Conservation (phyloP, 2,797 vertebrate species). For the Hypotaenidia philippensis region DNA sequence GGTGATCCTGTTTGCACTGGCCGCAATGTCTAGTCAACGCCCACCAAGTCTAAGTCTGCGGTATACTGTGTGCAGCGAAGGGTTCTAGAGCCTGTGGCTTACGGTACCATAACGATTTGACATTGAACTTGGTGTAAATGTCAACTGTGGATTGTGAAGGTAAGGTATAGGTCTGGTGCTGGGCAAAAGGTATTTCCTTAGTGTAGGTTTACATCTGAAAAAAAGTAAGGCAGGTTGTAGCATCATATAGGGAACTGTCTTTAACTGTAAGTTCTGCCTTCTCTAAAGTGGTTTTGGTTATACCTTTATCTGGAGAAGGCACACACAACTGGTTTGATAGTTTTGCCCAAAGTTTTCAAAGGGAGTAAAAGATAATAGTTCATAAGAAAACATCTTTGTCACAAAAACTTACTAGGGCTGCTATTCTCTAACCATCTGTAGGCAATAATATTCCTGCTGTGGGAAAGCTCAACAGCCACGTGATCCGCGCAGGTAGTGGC, state of each 20-base stretch:
- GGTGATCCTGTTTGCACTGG: neutral
- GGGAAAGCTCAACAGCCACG: neutral
- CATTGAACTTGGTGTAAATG: fast-evolving
- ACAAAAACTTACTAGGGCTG: neutral
- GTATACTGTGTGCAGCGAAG: neutral
- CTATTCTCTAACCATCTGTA: neutral
- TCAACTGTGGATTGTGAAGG: fast-evolving
- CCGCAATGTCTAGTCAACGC: fast-evolving
- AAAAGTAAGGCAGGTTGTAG: neutral
- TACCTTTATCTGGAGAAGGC: neutral
- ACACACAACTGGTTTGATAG: neutral
- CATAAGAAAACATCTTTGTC: fast-evolving
- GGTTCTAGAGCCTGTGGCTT: neutral
- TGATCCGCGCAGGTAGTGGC: neutral
- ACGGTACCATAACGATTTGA: fast-evolving
- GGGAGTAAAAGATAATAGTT: neutral
- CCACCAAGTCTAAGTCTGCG: neutral
- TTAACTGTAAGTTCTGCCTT: neutral
- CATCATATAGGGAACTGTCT: neutral
- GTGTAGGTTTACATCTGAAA: neutral
- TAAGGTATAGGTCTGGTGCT: fast-evolving
- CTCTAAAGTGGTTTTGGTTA: neutral
- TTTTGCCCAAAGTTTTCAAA: neutral
- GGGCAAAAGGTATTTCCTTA: neutral
- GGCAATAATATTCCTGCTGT: fast-evolving